Evolutionary conservation across 2,888 invertebrate genomes (phyloP).

Genomic region (Caenorhabditis panamensis): DNA sequence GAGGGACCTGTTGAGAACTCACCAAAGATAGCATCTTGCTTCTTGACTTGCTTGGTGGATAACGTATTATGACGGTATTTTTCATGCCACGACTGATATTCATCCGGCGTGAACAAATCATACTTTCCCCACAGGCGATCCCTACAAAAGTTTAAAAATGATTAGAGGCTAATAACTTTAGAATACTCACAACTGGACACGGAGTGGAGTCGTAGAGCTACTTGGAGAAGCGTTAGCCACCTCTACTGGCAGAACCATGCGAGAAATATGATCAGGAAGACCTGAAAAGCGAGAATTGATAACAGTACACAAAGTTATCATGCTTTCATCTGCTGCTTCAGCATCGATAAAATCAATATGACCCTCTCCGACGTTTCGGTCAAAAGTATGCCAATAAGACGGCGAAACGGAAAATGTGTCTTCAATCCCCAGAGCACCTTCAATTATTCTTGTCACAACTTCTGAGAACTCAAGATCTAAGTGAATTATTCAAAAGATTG

Average conservation of each 20-base stretch:
- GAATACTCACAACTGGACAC: constrained; percentile 39
- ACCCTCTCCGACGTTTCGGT: constrained; percentile 11
- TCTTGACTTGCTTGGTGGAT: constrained; percentile 65
- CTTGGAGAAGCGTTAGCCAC: constrained; percentile 11
- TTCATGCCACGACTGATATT: constrained; percentile 71
- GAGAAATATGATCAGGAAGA: constrained; percentile 61
- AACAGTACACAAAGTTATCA: neutral
- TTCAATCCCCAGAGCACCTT: constrained; percentile 46
- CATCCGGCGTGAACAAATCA: constrained; percentile 62
- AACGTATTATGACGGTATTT: constrained; percentile 66
- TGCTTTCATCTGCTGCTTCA: constrained; percentile 34
- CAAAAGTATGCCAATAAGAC: constrained; percentile 19
- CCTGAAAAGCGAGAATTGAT: constrained; percentile 32
- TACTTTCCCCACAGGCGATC: constrained; percentile 62
- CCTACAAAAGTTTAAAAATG: too few species aligned
- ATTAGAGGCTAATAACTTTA: too few species aligned
- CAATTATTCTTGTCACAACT: constrained; percentile 49
- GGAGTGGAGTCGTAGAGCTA: constrained; percentile 16
- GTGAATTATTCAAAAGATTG: neutral
- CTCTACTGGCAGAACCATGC: constrained; percentile 52
- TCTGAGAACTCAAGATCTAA: constrained; percentile 19
- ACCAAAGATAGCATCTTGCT: constrained; percentile 74
- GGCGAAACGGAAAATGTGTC: constrained; percentile 13
- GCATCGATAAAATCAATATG: constrained; percentile 59
- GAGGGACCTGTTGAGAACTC: neutral